Evolutionary conservation across 2,888 invertebrate genomes (phyloP).

Genomic region (Cactoblastis cactorum): DNA sequence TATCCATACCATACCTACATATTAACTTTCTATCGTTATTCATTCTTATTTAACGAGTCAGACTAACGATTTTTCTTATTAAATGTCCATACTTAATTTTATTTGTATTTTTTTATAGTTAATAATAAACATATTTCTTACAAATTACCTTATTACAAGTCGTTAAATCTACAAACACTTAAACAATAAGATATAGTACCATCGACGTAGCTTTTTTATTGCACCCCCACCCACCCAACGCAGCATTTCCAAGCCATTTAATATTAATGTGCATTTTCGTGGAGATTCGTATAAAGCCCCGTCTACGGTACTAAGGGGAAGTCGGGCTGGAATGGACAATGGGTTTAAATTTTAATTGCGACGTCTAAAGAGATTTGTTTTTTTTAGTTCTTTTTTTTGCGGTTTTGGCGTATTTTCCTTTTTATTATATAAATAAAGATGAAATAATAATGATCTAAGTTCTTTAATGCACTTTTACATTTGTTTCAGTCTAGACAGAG

Average conservation of each 20-base stretch:
- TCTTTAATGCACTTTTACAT: too few species aligned
- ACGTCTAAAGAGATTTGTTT: background rate
- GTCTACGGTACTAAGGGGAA: slow-evolving; percentile 68
- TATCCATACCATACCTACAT: too few species aligned
- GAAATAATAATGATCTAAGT: too few species aligned
- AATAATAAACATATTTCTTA: background rate
- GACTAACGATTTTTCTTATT: too few species aligned
- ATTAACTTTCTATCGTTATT: too few species aligned
- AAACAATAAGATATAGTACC: slow-evolving; percentile 57
- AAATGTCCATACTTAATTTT: background rate
- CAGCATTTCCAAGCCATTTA: slow-evolving; percentile 81
- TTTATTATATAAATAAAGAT: too few species aligned
- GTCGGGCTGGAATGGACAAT: slow-evolving; percentile 58
- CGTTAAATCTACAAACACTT: slow-evolving; percentile 29
- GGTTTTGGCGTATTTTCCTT: background rate
- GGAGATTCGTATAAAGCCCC: slow-evolving; percentile 76
- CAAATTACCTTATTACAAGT: slow-evolving; percentile 16
- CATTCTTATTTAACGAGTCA: too few species aligned
- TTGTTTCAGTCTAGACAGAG: too few species aligned
- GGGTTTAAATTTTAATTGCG: slow-evolving; percentile 68
- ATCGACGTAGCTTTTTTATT: slow-evolving; percentile 70
- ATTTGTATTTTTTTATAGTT: background rate
- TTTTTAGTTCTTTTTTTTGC: background rate
- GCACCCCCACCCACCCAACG: slow-evolving; percentile 60
- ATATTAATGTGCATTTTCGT: slow-evolving; percentile 81